These are phyloP conservation scores for Ornithorhynchus anatinus DNA, from an alignment of 2,113 vertebrate species.

Conservation along the genomic window DNA sequence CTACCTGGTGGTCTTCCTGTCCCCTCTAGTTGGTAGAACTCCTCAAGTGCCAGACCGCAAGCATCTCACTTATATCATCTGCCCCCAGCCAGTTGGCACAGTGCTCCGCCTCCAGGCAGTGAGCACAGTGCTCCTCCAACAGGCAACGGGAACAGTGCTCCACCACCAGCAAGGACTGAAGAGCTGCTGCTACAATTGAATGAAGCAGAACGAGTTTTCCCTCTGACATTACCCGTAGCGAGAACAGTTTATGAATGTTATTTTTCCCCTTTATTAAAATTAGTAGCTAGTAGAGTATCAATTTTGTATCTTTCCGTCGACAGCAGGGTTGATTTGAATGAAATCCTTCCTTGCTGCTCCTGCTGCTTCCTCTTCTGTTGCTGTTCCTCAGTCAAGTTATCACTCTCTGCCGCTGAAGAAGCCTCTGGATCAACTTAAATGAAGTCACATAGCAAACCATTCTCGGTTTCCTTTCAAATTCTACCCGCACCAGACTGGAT, in stretches of 20 bases:
- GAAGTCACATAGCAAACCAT: constrained; percentile 58
- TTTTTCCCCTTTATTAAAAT: constrained; percentile 16
- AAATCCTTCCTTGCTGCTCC: constrained; percentile 30
- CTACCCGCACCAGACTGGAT: constrained; percentile 65
- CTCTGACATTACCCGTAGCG: constrained; percentile 21
- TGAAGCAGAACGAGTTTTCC: no score
- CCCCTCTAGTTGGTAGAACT: no score
- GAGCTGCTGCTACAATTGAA: no score
- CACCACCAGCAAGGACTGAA: no score
- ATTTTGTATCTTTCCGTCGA: constrained; percentile 38
- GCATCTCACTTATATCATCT: no score
- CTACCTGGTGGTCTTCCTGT: no score
- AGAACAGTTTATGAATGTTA: constrained; percentile 34
- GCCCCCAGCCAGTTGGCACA: no score
- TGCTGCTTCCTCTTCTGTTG: constrained; percentile 26
- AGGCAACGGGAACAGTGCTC: no score
- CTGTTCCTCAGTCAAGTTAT: constrained; percentile 57
- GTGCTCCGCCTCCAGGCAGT: no score
- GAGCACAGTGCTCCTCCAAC: no score
- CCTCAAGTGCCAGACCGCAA: no score
- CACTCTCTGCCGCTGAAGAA: constrained; percentile 34
- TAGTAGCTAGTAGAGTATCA: neutral
- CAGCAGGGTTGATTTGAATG: constrained; percentile 45
- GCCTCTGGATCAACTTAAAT: constrained; percentile 45
- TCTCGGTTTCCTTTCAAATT: constrained; percentile 57